These are phyloP conservation scores for Malurus cyaneus DNA, from an alignment of 2,113 vertebrate genomes.

Conservation along the genomic window DNA sequence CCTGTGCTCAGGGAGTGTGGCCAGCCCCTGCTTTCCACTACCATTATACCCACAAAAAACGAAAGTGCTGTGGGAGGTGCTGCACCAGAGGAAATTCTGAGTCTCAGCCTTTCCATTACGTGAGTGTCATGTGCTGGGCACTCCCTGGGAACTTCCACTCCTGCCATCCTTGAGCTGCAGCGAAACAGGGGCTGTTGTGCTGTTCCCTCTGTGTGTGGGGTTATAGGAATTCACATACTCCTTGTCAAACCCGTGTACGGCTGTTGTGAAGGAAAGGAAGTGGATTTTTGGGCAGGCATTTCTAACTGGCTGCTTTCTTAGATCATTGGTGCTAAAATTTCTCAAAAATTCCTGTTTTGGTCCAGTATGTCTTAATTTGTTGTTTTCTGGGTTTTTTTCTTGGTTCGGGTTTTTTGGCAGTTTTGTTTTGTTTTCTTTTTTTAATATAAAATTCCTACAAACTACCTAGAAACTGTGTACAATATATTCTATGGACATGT, in stretches of 20 bases:
- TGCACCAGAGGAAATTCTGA: constrained; percentile 7
- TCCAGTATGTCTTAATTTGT: neutral
- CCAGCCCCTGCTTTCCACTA: neutral
- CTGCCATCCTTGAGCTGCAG: neutral
- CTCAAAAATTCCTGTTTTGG: neutral
- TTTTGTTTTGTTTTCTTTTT: neutral
- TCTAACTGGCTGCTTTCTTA: neutral
- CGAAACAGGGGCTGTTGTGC: neutral
- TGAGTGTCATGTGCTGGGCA: neutral
- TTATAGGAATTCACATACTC: neutral
- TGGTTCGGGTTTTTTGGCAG: neutral
- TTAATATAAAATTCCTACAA: neutral
- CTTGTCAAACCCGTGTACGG: fast-evolving
- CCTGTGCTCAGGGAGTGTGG: fast-evolving
- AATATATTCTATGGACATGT: neutral
- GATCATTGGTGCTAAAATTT: neutral
- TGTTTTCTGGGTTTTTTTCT: neutral
- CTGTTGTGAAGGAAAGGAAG: neutral
- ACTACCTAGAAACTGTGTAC: neutral
- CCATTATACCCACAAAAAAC: neutral
- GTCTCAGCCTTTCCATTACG: neutral
- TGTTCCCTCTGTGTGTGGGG: fast-evolving
- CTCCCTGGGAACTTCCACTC: neutral
- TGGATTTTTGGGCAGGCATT: neutral
- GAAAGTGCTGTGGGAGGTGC: neutral